Evolutionary conservation across 2,888 invertebrate genomes (phyloP).

Genomic region (Megamerina dolium): DNA sequence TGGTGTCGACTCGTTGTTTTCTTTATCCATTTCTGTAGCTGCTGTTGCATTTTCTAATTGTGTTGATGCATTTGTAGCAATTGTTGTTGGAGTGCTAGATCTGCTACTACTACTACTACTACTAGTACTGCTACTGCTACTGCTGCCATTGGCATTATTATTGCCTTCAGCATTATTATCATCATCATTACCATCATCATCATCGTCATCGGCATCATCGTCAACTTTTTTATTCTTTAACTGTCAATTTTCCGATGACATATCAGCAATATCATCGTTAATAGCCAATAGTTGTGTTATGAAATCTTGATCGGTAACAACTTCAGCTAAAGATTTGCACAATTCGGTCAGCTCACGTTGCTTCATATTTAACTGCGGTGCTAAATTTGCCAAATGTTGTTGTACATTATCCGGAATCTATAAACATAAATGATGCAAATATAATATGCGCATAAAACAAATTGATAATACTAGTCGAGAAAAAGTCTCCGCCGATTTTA

Average conservation of each 20-base stretch:
- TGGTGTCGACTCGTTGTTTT: neutral
- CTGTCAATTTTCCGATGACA: slow-evolving; percentile 67
- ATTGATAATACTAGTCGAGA: no score
- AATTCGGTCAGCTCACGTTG: slow-evolving; percentile 59
- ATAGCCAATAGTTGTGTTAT: slow-evolving; percentile 71
- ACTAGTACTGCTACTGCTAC: no score
- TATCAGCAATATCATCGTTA: slow-evolving; percentile 72
- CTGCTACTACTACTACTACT: no score
- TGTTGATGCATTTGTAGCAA: slow-evolving; percentile 4
- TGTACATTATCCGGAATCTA: slow-evolving; percentile 59
- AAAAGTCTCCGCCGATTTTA: no score
- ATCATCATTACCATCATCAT: neutral
- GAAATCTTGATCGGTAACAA: slow-evolving; percentile 66
- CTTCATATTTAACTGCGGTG: slow-evolving; percentile 66
- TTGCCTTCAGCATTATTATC: no score
- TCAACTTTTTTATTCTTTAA: slow-evolving; percentile 39
- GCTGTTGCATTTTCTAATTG: neutral
- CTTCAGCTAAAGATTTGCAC: slow-evolving; percentile 60
- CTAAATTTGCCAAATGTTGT: slow-evolving; percentile 62
- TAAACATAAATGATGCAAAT: slow-evolving; percentile 23
- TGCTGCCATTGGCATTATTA: no score
- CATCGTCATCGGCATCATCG: slow-evolving; percentile 13
- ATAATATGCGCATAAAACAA: slow-evolving; percentile 1
- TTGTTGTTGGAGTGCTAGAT: slow-evolving; percentile 3
- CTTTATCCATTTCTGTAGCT: neutral